Evolutionary conservation across 2,113 vertebrate species (phyloP).

Genomic region (Rhadina sibilatrix): DNA sequence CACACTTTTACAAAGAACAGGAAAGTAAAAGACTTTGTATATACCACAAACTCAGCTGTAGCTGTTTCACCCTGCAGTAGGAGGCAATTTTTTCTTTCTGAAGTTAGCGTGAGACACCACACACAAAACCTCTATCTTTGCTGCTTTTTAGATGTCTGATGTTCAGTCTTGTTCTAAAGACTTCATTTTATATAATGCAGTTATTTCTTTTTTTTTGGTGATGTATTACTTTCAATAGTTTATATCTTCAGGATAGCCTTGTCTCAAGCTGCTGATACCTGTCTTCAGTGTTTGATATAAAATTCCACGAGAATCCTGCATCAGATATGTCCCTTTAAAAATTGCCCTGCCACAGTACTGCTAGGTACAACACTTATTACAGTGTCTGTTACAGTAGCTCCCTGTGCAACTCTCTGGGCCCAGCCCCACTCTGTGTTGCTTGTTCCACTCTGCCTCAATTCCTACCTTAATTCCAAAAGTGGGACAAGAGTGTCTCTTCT

Average conservation of each 20-base stretch:
- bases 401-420: neutral
- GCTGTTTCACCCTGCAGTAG: neutral
- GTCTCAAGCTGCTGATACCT: neutral
- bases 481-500: neutral
- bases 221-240: neutral
- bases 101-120: neutral
- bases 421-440: neutral
- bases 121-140: neutral
- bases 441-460: neutral
- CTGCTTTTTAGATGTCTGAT: neutral
- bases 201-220: neutral
- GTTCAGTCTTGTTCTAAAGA: neutral
- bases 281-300: neutral
- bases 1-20: neutral
- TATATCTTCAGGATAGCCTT: neutral
- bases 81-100: neutral
- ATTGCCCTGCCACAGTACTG: accelerated
- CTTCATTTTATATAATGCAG: neutral
- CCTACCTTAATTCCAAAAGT: neutral
- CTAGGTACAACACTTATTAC: neutral
- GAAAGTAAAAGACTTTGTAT: neutral
- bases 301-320: neutral
- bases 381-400: neutral
- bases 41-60: neutral
- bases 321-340: neutral